These are phyloP conservation scores for Pteropus rufus DNA, from an alignment of 2,797 vertebrate genomes.

Conservation along the genomic window DNA sequence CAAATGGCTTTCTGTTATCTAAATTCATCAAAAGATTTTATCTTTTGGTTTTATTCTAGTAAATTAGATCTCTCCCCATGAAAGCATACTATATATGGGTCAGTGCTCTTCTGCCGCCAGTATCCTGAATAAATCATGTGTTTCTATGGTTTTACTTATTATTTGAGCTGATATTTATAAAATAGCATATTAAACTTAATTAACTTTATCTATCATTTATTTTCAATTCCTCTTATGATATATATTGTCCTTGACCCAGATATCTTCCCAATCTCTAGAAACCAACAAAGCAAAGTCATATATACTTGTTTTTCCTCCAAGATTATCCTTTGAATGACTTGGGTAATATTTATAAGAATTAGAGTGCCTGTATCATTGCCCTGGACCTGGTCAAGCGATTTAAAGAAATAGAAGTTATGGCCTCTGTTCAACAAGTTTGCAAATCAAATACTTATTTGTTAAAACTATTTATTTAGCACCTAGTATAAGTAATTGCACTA, in stretches of 20 bases:
- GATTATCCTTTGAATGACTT: neutral
- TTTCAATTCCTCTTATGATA: neutral
- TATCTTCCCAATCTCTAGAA: neutral
- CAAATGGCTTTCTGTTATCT: neutral
- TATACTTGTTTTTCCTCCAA: neutral
- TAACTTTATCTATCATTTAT: neutral
- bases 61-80: neutral
- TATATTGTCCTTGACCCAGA: neutral
- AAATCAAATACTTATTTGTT: neutral
- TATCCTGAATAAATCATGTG: neutral
- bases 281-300: neutral
- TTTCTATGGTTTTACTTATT: neutral
- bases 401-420: neutral
- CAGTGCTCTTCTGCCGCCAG: neutral
- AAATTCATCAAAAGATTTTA: neutral
- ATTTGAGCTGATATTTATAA: neutral
- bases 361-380: neutral
- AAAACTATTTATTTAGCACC: neutral
- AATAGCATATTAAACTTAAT: neutral
- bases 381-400: neutral
- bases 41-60: constrained; percentile 27
- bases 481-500: neutral
- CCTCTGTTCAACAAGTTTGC: neutral
- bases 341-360: neutral
- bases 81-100: neutral